A percentile compares a stretch with the other conserved stretches of the same genome.
Conservation (phyloP, 2,888 invertebrate species). For the Dicycla oo region DNA sequence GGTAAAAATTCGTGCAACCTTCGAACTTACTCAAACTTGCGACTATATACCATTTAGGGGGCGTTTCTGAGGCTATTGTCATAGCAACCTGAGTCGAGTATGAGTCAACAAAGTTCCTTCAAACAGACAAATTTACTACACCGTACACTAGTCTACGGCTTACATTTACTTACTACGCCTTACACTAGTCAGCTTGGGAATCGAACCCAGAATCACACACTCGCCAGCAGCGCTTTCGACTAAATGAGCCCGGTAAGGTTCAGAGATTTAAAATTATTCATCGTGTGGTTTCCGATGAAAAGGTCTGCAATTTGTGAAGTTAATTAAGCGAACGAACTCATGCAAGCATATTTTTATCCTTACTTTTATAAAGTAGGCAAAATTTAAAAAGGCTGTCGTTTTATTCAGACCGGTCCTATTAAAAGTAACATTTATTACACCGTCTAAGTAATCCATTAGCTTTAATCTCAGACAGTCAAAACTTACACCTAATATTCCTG, state of each 20-base stretch:
- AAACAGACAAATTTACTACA: not conserved
- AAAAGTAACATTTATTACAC: conserved; percentile 20
- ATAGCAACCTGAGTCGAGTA: not conserved
- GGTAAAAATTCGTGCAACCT: not conserved
- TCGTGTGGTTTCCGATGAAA: conserved; percentile 41
- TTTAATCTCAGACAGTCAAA: conserved; percentile 45
- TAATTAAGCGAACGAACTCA: conserved; percentile 61
- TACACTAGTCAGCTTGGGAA: not conserved
- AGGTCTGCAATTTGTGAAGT: conserved; percentile 58
- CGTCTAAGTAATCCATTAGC: conserved; percentile 31
- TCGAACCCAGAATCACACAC: not conserved
- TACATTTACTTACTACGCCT: too few relatives aligned
- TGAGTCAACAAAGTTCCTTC: not conserved
- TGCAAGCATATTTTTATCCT: conserved; percentile 48
- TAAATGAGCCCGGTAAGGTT: conserved; percentile 6
- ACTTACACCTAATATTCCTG: conserved; percentile 39
- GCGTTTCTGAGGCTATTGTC: not conserved
- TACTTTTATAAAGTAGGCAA: conserved; percentile 16
- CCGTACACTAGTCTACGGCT: too few relatives aligned
- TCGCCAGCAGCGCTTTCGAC: conserved; percentile 7
- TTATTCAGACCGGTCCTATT: conserved; percentile 11
- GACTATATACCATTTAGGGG: too few relatives aligned
- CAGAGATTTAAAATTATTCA: conserved; percentile 44
- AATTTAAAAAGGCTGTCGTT: conserved; percentile 16
- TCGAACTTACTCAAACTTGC: not conserved